phyloP scores from a whole-genome alignment of 2,113 vertebrate species.

The Acanthisitta chloris region DNA sequence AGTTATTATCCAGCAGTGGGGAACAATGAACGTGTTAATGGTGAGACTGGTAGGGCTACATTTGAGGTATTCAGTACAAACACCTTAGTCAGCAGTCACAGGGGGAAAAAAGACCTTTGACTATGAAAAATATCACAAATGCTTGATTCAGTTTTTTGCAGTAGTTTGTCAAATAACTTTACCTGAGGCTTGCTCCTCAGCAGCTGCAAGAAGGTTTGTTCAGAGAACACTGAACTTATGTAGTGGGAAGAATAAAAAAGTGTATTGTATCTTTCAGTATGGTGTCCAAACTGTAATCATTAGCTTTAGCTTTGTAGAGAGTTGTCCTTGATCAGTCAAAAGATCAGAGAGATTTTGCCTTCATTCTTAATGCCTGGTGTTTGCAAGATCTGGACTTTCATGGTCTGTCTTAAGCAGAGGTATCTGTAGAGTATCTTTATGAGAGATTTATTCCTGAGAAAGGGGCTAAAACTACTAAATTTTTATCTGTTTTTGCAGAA shows the following conservation, averaged over 20 bases:
- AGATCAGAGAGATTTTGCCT: background rate
- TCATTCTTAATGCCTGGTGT: background rate
- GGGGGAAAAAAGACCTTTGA: background rate
- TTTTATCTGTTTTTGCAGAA: background rate
- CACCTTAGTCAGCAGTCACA: conserved; percentile 38
- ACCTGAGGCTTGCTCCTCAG: background rate
- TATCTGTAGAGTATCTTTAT: background rate
- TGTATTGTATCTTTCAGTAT: background rate
- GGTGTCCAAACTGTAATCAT: background rate
- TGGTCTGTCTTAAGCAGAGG: background rate
- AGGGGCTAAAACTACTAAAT: background rate
- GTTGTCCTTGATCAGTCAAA: background rate
- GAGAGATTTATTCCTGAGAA: background rate
- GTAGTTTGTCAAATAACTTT: background rate
- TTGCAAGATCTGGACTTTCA: background rate
- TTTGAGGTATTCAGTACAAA: background rate
- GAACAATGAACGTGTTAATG: conserved; percentile 31
- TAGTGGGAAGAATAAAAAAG: background rate
- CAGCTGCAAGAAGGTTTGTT: background rate
- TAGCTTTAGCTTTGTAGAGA: background rate
- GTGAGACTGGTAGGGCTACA: background rate
- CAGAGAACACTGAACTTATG: background rate
- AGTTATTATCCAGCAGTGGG: conserved; percentile 16
- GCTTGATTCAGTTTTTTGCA: background rate
- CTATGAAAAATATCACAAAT: conserved; percentile 5